Evolutionary conservation across 2,113 vertebrate genomes (phyloP).

Genomic region (Okapia johnstoni): DNA sequence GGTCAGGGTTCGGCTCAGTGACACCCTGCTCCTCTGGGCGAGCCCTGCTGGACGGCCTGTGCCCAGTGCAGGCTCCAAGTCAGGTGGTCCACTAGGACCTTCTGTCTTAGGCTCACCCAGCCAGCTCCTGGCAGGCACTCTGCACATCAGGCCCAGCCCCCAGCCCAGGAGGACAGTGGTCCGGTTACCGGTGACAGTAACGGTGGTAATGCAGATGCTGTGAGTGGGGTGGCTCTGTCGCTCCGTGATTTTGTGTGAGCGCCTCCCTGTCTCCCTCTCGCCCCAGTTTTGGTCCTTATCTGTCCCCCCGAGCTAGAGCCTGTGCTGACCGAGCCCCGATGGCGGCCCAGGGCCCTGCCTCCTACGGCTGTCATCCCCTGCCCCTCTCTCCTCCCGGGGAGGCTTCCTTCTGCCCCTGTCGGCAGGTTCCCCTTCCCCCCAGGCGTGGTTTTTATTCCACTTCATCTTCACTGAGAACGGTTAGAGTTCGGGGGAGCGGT

Average conservation of each 20-base stretch:
- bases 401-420: neutral
- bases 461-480: neutral
- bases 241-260: rapidly evolving
- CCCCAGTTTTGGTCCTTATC: neutral
- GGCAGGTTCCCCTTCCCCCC: neutral
- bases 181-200: rapidly evolving
- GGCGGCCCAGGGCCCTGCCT: too few species aligned
- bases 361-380: rapidly evolving
- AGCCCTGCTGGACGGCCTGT: neutral
- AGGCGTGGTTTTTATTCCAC: rapidly evolving
- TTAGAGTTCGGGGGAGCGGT: rapidly evolving
- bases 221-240: rapidly evolving
- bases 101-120: neutral
- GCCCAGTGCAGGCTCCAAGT: neutral
- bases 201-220: rapidly evolving
- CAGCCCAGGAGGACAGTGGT: neutral
- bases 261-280: neutral
- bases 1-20: neutral
- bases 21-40: neutral
- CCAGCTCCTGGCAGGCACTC: neutral
- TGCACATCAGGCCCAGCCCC: too few species aligned
- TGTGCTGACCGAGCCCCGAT: neutral
- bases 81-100: neutral
- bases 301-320: neutral
- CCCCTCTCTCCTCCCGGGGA: neutral